A percentile compares a stretch with the other conserved stretches of the same genome.
Conservation (phyloP, 2,888 invertebrate species). For the Erynnis tages region DNA sequence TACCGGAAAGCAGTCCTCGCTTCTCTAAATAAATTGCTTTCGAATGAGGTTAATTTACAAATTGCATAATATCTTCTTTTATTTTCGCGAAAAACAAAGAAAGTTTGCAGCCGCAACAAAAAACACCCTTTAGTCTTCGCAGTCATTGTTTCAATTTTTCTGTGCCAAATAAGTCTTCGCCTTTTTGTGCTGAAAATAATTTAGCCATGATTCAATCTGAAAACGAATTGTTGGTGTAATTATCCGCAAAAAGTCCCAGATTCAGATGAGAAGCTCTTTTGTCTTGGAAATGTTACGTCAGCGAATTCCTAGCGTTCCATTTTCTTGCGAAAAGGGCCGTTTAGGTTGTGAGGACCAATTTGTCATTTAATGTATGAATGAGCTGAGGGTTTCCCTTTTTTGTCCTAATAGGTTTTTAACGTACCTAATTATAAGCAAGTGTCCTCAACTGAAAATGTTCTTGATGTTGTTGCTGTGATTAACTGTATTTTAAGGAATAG, state of each 20-base stretch:
- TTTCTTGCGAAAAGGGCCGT: constrained; percentile 8
- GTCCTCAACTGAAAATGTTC: too few species aligned
- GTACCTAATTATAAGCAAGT: too few species aligned
- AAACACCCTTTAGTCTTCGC: too few species aligned
- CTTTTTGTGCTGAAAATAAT: not conserved
- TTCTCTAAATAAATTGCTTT: too few species aligned
- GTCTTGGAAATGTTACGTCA: constrained; percentile 6
- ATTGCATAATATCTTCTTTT: too few species aligned
- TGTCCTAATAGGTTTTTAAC: not conserved
- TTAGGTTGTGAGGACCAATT: constrained; percentile 7
- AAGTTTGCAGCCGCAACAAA: too few species aligned
- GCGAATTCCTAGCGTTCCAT: constrained; percentile 7
- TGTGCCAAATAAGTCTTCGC: not conserved
- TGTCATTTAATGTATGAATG: constrained; percentile 12
- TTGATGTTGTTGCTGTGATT: too few species aligned
- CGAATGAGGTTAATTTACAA: too few species aligned
- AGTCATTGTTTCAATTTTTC: too few species aligned
- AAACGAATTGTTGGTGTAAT: constrained; percentile 21
- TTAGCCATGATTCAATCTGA: constrained; percentile 11
- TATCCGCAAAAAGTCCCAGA: constrained; percentile 14
- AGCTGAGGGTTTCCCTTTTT: not conserved
- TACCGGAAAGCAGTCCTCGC: too few species aligned
- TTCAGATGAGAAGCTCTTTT: constrained; percentile 8
- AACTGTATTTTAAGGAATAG: too few species aligned
- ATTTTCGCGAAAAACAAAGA: too few species aligned